Conservation (phyloP, 30 jellyfish, hydroid and myxozoan species). For the Aurelia sp. region DNA sequence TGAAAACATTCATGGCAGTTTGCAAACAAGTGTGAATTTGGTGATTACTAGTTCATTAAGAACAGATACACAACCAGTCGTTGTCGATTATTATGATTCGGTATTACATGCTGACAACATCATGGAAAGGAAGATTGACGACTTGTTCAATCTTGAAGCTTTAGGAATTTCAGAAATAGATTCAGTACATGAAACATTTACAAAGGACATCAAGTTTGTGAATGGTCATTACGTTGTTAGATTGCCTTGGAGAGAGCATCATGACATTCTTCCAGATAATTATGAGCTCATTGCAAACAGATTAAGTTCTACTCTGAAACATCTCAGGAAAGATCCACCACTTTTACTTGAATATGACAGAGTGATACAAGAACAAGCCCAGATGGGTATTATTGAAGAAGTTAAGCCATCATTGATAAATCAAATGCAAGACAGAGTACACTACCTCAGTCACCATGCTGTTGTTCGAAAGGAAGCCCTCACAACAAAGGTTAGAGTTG, state of each 20-base stretch:
- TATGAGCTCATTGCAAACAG: conserved; percentile 9
- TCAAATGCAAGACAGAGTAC: neutral
- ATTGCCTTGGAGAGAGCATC: conserved; percentile 10
- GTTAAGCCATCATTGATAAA: neutral
- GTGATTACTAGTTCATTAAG: too few species aligned
- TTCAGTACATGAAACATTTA: conserved; percentile 18
- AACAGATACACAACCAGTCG: too few species aligned
- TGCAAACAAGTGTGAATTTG: too few species aligned
- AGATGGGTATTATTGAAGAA: conserved; percentile 28
- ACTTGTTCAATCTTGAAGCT: conserved; percentile 18
- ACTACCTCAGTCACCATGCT: too few species aligned
- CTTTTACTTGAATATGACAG: neutral
- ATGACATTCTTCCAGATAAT: conserved; percentile 23
- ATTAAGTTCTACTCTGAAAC: neutral
- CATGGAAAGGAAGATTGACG: neutral
- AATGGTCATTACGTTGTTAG: neutral
- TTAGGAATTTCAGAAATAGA: conserved; percentile 29
- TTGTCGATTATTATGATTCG: neutral
- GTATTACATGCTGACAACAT: neutral
- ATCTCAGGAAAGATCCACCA: neutral
- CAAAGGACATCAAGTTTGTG: neutral
- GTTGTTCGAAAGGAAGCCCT: conserved; percentile 23
- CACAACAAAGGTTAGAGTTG: too few species aligned
- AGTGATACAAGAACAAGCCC: conserved; percentile 12
- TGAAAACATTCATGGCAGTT: too few species aligned